Conservation (phyloP, 2,888 invertebrate genomes). For the Drosophila prolongata region DNA sequence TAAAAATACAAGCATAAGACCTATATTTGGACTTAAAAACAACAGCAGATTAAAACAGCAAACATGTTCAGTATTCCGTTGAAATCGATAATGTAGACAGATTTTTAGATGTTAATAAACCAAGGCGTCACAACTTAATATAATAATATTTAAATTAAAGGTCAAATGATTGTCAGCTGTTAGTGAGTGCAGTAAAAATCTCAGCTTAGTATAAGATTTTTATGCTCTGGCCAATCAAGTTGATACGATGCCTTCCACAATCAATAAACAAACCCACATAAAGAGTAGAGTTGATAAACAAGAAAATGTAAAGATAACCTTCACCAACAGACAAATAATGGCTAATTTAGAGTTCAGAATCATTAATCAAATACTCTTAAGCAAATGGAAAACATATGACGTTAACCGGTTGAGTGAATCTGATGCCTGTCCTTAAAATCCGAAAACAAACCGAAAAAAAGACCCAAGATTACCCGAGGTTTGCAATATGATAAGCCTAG, state of each 20-base stretch:
- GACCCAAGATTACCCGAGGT: slow-evolving; percentile 4
- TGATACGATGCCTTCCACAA: neutral
- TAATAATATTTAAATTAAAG: no score
- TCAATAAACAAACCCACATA: neutral
- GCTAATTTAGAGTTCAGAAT: neutral
- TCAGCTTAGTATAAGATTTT: no score
- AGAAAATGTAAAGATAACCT: neutral
- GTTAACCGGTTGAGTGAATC: neutral
- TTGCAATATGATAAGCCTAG: slow-evolving; percentile 17
- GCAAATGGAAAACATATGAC: slow-evolving; percentile 6
- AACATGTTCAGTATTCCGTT: no score
- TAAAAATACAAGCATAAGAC: no score
- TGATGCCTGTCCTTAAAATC: neutral
- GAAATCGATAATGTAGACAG: no score
- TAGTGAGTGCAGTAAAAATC: no score
- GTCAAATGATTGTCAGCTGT: no score
- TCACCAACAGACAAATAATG: neutral
- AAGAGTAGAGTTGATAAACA: neutral
- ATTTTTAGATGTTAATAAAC: no score
- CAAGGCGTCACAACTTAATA: no score
- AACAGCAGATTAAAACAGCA: no score
- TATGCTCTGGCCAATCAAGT: no score
- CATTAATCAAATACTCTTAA: slow-evolving; percentile 3
- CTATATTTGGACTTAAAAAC: no score
- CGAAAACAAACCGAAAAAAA: slow-evolving; percentile 11